Evolutionary conservation across 2,113 vertebrate genomes (phyloP), one percentile per base, ranked within the genome.

Genomic region (Deroptyus accipitrinus): DNA sequence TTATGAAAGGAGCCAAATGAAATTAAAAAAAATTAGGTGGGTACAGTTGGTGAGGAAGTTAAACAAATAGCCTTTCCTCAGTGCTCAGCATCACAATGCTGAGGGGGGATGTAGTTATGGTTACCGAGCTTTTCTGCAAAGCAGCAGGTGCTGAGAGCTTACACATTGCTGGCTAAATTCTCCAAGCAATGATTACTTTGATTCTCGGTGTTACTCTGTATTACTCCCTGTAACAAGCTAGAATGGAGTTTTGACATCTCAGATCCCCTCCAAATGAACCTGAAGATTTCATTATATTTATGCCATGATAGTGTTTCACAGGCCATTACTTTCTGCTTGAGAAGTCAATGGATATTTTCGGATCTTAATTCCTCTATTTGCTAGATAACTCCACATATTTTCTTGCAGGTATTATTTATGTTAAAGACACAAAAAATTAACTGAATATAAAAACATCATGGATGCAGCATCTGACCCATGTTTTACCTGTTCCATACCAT

Each of bases 261-360:
- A 97, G 92, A 92, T 97, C 97, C 95, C 92, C 94, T 97, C 79
- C 85, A 97, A 97, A 98, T 97, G 96, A 97, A 94, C 83, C 92
- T 89, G 70, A 96, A 92, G 88, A 96, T 97, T 97, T 98, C 97
- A 95, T 97, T 97, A 83, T 89, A 81, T 66, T 96, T 96, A 78
- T 16, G 96, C 88, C 83, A 68, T 91, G 92, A 91, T 92, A 94
- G 92, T 81, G 72, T 95, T 97, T 96, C 57, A 44, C 95, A 97
- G 95, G 66, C 92, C 96, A 96, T 98, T 98, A 96, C 96, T 97
- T 97, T 94, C 94, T 95, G 83, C 96, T 97, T 95, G 84, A 96
- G 94, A 96, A 94, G 72, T 64, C 88, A 96, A 92, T 96, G 85
- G 95, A 87, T 96, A 62, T 92, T 96, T 97, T 92, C 74, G 63